phyloP scores from a whole-genome alignment of 2,888 invertebrate genomes.

The Coenonympha arcania region DNA sequence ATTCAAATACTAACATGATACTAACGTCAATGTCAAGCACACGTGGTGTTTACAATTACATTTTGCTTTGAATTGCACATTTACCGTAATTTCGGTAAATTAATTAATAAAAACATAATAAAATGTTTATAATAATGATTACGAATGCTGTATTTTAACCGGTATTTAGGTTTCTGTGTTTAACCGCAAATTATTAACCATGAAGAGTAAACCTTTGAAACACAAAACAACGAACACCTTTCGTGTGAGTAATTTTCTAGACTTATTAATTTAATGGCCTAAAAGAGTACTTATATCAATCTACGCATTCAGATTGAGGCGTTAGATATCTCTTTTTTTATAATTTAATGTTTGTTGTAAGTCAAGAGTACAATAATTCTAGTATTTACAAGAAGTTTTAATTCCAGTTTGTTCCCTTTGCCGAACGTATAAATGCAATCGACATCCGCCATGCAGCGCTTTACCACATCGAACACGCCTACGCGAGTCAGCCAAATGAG shows the following conservation, averaged over 20 bases:
- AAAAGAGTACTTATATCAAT: too few species aligned
- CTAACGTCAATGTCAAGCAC: slow-evolving; percentile 23
- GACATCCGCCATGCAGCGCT: slow-evolving; percentile 87
- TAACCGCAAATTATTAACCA: slow-evolving; percentile 33
- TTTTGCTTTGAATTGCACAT: too few species aligned
- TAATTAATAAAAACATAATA: too few species aligned
- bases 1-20: too few species aligned
- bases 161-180: neutral
- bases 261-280: slow-evolving; percentile 18
- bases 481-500: slow-evolving; percentile 80
- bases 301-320: too few species aligned
- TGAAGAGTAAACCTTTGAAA: slow-evolving; percentile 81
- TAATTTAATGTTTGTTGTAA: too few species aligned
- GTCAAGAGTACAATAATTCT: too few species aligned
- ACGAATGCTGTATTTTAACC: neutral
- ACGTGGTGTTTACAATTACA: slow-evolving; percentile 31
- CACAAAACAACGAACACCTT: slow-evolving; percentile 85
- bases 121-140: too few species aligned
- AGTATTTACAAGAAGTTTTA: neutral
- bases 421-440: slow-evolving; percentile 87
- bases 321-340: too few species aligned
- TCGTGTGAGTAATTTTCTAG: slow-evolving; percentile 75
- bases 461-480: slow-evolving; percentile 85
- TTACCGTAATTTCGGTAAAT: too few species aligned
- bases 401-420: slow-evolving; percentile 88